Evolutionary conservation across 1,140 invertebrate species (phyloP).

Genomic region (Hypothenemus hampei): DNA sequence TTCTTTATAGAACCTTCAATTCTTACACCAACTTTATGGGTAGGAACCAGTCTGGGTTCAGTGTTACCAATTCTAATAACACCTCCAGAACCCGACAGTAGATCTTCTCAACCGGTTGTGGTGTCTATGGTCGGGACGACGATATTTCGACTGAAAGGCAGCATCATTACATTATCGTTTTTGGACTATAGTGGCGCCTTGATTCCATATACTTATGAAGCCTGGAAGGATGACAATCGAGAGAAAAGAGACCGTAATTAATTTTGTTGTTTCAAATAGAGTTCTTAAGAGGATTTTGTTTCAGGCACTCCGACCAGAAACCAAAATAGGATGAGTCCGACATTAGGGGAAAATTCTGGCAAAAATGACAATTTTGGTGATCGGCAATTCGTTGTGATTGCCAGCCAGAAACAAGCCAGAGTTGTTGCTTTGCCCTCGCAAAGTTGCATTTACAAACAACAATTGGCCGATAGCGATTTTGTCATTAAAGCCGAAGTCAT

Average conservation of each 20-base stretch:
- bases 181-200: slow-evolving; percentile 88
- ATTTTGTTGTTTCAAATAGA: background rate
- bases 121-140: slow-evolving; percentile 87
- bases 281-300: too few relatives aligned
- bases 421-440: slow-evolving; percentile 92
- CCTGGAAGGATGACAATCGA: slow-evolving; percentile 80
- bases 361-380: slow-evolving; percentile 60
- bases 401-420: slow-evolving; percentile 91
- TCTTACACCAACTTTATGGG: slow-evolving; percentile 84
- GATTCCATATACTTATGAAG: slow-evolving; percentile 77
- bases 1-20: slow-evolving; percentile 62
- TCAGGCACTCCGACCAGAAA: slow-evolving; percentile 59
- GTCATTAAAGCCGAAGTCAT: slow-evolving; percentile 93
- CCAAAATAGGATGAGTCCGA: slow-evolving; percentile 69
- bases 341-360: slow-evolving; percentile 50
- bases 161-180: slow-evolving; percentile 90
- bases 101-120: slow-evolving; percentile 82
- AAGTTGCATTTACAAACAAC: slow-evolving; percentile 82
- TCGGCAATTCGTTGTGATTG: slow-evolving; percentile 87
- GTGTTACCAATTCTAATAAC: slow-evolving; percentile 87
- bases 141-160: slow-evolving; percentile 90
- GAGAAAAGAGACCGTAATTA: slow-evolving; percentile 58
- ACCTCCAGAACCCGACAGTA: slow-evolving; percentile 73
- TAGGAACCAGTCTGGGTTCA: slow-evolving; percentile 92
- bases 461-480: slow-evolving; percentile 81